A percentile compares a stretch with the other conserved stretches of the same genome.
Conservation (phyloP, 2,888 invertebrate species). For the Syritta pipiens region DNA sequence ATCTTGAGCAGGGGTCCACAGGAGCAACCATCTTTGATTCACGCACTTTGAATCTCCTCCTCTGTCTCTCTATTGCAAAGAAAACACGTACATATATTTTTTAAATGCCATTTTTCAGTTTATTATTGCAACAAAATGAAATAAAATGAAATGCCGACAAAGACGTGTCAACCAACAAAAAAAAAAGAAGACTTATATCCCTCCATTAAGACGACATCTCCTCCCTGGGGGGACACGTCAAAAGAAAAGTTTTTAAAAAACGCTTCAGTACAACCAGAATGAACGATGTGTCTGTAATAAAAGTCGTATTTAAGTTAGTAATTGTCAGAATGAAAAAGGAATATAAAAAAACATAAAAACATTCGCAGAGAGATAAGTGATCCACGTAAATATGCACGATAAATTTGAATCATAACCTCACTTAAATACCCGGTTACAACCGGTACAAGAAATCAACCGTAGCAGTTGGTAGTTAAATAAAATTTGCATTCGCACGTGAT, state of each 20-base stretch:
- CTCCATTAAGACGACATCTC: background rate
- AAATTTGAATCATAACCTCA: constrained; percentile 9
- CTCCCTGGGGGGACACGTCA: background rate
- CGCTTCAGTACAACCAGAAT: background rate
- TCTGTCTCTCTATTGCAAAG: constrained; percentile 25
- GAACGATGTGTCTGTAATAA: constrained; percentile 27
- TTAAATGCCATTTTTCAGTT: constrained; percentile 2
- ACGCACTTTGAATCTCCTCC: no score
- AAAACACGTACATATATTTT: constrained; percentile 17
- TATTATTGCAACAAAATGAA: constrained; percentile 13
- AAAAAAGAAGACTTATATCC: background rate
- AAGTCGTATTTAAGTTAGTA: constrained; percentile 3
- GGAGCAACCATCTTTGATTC: background rate
- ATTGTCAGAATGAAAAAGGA: background rate
- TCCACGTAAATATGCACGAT: background rate
- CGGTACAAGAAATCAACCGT: background rate
- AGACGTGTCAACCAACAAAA: background rate
- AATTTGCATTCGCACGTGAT: constrained; percentile 40
- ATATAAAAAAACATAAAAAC: background rate
- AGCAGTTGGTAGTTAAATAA: constrained; percentile 7
- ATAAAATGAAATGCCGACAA: background rate
- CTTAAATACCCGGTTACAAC: background rate
- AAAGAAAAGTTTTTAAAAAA: background rate
- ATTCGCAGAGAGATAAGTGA: background rate
- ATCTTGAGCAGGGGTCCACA: background rate